Evolutionary conservation across 2,888 invertebrate genomes (phyloP), one percentile per base, ranked within the genome.

Genomic region (Odontocerum albicorne): DNA sequence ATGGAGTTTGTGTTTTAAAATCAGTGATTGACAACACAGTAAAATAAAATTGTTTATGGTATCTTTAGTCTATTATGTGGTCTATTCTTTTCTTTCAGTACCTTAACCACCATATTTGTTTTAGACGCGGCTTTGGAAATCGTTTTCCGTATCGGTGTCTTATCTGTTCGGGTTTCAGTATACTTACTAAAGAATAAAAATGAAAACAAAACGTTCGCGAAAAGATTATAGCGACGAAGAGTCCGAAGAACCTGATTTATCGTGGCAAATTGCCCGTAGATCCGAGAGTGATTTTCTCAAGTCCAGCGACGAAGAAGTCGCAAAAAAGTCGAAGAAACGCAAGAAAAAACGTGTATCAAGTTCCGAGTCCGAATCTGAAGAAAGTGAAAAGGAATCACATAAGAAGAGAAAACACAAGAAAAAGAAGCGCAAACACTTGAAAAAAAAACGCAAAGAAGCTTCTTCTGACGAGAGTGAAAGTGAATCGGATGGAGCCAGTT

Each of bases 341-440:
- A 60, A 53, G 44, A 61, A 54, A 42, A 72, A 70, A 58, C 75
- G 72, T 65, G 74, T 66, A 36, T 71, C 73, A 44, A 72, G 73
- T 53, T 73, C 76, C 12, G 72, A 72, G 49, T 74, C 75, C 7
- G 76, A 75, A 16, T 74, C 74, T 50, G 72, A 73, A 54, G 72
- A 73, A 0, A 74, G 73, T 43, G 72, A 69, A 15, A 49, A 33
- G 31, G 51, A 51, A 56, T 73, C 73, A 15, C 64, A 69, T 3
- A 77, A 77, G 60, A 77, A 75, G 66, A 73, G 76, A 15, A 78
- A 77, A 62, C 77, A 77, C 54, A 77, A 77, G 68, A 77, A 77
- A 63, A 78, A 78, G 68, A 78, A 77, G 67, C 76, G 74, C 68
- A 77, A 77, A 63, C 77, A 77, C 55, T 66, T 65, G 12, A 78